Base-by-base conservation (phyloP, 2,797 vertebrate genomes). In the Sebastes glaucus region DNA sequence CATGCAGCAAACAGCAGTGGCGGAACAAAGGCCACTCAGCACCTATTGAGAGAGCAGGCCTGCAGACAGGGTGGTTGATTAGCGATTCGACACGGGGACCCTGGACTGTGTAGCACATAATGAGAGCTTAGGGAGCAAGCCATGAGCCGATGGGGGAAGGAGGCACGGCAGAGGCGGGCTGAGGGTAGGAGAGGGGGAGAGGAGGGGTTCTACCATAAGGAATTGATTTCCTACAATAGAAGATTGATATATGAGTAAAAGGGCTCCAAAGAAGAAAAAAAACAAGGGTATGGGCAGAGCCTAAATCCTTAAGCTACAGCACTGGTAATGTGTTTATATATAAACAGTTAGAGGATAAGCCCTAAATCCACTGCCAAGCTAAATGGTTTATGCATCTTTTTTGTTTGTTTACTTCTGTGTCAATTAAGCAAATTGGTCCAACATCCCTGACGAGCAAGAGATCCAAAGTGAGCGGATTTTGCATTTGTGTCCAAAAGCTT, bases 61-160 rank as follows among this genome's bases (percentile, higher is more conserved):
- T 90, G 87, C 90, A 93, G 94, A 95, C 93, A 90, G 93, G 93
- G 90, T 79, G 93, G 93, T 95, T 95, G 95, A 96, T 96, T 96
- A 95, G 95, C 32, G 92, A 95, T 96, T 95, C 91, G 93, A 94
- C 92, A 92, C 89, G 77, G 94, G 87, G 92, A 94, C 93, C 90
- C 92, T 87, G 92, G 92, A 93, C 93, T 90, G 90, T 94, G 94
- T 94, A 94, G 94, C 92, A 93, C 92, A 95, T 96, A 95, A 95
- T 95, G 91, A 95, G 94, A 93, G 92, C 93, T 94, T 92, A 94
- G 94, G 94, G 92, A 95, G 84, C 71, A 18, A 84, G 85, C 79
- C 90, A 87, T 91, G 88, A 93, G 89, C 86, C 30, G 77, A 93
- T 87, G 86, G 87, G 85, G 88, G 88, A 81, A 80, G 80, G 88